A percentile compares a stretch with the other conserved stretches of the same genome.
These are phyloP conservation scores for Gambusia affinis DNA, from an alignment of 2,113 vertebrate genomes.

Conservation along the genomic window DNA sequence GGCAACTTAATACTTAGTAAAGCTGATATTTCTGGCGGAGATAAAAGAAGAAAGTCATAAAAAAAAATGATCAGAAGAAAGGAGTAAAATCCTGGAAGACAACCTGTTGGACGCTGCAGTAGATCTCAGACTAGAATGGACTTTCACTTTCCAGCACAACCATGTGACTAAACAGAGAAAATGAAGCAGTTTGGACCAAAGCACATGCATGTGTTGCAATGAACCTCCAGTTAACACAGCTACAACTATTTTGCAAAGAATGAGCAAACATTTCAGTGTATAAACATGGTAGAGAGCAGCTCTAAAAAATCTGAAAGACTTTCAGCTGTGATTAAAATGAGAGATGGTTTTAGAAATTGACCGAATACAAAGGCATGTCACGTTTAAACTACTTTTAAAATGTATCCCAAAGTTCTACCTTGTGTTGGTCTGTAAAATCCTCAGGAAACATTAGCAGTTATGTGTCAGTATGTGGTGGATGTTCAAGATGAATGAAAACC, in stretches of 20 bases:
- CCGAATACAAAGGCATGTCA: background rate
- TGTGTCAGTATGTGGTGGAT: too few relatives aligned
- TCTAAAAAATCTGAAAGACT: background rate
- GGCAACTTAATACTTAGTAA: too few relatives aligned
- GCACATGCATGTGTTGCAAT: background rate
- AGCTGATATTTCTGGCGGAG: too few relatives aligned
- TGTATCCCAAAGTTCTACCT: background rate
- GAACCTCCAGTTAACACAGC: background rate
- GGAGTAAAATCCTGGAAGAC: background rate
- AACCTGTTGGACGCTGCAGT: background rate
- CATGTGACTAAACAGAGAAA: background rate
- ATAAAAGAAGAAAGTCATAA: background rate
- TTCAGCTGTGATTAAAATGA: background rate
- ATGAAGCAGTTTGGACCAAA: background rate
- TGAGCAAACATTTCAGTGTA: background rate
- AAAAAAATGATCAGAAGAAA: background rate
- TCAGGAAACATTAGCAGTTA: background rate
- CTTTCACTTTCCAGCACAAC: background rate
- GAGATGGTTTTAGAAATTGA: background rate
- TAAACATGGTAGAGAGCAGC: background rate
- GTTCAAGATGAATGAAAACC: too few relatives aligned
- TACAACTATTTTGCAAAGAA: background rate
- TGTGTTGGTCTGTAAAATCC: background rate
- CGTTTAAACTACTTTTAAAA: background rate
- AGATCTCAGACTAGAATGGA: background rate